phyloP scores from a whole-genome alignment of 1,140 invertebrate genomes.

The Drosophila tristis region DNA sequence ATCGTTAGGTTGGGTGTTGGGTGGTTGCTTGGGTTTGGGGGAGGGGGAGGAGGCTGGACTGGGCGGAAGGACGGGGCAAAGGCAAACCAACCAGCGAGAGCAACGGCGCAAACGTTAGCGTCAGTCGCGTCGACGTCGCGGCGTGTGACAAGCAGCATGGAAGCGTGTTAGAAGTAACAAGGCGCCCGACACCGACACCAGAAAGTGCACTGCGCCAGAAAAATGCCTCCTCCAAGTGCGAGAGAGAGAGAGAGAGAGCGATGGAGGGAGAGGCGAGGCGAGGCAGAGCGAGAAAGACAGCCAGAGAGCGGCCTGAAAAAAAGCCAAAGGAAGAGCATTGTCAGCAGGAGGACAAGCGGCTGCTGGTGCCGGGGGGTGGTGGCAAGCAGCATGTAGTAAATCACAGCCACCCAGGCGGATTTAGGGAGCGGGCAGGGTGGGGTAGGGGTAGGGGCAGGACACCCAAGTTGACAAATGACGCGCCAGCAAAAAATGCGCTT shows the following conservation, averaged over 20 bases:
- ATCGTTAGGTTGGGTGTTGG: too few relatives aligned
- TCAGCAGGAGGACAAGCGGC: background rate
- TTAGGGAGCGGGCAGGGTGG: background rate
- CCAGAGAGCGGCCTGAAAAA: conserved; percentile 7
- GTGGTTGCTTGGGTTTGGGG: too few relatives aligned
- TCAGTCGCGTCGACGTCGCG: conserved; percentile 47
- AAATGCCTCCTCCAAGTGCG: conserved; percentile 54
- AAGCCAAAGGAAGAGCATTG: conserved; percentile 22
- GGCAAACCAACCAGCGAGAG: conserved; percentile 69
- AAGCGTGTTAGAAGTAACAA: conserved; percentile 81
- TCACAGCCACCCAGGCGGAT: conserved; percentile 12
- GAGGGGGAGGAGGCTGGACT: too few relatives aligned
- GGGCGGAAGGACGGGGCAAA: conserved; percentile 13
- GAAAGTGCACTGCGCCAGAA: conserved; percentile 63
- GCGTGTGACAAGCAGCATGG: conserved; percentile 13
- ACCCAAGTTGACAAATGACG: conserved; percentile 76
- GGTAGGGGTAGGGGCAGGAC: background rate
- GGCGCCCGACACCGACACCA: conserved; percentile 78
- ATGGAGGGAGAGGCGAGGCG: conserved; percentile 8
- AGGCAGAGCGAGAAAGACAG: conserved; percentile 10
- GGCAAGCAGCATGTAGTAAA: conserved; percentile 3
- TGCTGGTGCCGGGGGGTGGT: background rate
- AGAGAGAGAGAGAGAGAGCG: conserved; percentile 51
- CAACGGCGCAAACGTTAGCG: conserved; percentile 10
- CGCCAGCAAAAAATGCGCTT: conserved; percentile 80